Evolutionary conservation across 1,140 invertebrate species (phyloP), one percentile per base, ranked within the genome.

Genomic region (Brachionus koreanus): DNA sequence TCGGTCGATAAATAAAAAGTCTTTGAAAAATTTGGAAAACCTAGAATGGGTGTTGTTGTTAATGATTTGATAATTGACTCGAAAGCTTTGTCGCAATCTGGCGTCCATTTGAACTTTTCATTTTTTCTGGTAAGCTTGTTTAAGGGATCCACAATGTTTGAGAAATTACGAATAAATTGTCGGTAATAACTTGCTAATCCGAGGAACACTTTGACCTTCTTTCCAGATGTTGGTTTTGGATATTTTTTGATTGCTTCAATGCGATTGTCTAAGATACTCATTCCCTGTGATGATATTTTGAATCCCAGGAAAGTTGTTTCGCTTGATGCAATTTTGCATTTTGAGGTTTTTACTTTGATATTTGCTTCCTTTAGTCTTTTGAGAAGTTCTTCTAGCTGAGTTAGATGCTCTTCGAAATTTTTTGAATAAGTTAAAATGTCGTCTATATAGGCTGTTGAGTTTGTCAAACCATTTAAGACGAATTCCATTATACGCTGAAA

Each of bases 401-500:
- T 35, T 0, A 90, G 61, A 82, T 65, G 67, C 33, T 83, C 35
- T 12, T 76, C 43, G 6, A 76, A 67, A 77, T 65, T 79, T 39
- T n/a, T 25, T 12, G 82, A 63, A 19, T 25, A 63, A 5, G 63
- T 42, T 19, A 81, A 13, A 12, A 76, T 52, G 19, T 76, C 74
- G 33, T 76, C 74, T 3, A 76, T 76, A 61, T 76, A 76, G 1
- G 52, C 74, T 49, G 25, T 52, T 23, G 43, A 52, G 42, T 61
- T 61, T 49, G 25, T 49, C 16, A 76, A 43, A 0, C 33, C 42
- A 9, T 43, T 46, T 49, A 76, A 19, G 16, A 79, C 25, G 10
- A 16, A 39, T 83, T 90, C 86, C 69, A 91, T 90, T 12, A 88
- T 87, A 12, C 90, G 81, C 84, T 90, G 88, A 83, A 91, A 91